Percentiles rank a stretch among this genome's conserved stretches.
Evolutionary conservation across 1,140 invertebrate species (phyloP).

Genomic region (Brachionus rubens): DNA sequence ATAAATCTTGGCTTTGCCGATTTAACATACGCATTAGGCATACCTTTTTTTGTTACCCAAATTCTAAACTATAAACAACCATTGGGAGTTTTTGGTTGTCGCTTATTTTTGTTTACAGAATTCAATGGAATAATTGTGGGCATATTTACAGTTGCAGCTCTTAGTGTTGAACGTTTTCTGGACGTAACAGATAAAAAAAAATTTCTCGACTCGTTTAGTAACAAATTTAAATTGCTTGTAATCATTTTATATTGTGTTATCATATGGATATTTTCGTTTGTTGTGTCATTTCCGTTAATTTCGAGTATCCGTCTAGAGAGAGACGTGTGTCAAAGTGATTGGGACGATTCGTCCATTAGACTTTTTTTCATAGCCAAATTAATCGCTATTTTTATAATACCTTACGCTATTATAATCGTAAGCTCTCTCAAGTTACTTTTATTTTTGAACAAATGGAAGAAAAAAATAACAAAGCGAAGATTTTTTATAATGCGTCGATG

Average conservation of each 20-base stretch:
- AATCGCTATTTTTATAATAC: conserved; percentile 27
- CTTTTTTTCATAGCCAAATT: conserved; percentile 36
- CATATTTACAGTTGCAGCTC: conserved; percentile 35
- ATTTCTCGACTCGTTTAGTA: conserved; percentile 19
- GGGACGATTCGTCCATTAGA: background rate
- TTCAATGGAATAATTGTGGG: conserved; percentile 30
- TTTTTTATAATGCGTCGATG: background rate
- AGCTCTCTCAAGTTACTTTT: conserved; percentile 24
- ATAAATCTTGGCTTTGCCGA: conserved; percentile 33
- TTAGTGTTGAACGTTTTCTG: conserved; percentile 23
- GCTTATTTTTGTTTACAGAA: conserved; percentile 29
- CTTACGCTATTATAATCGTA: conserved; percentile 17
- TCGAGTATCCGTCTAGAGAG: background rate
- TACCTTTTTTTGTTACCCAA: conserved; percentile 39
- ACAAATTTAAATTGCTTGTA: background rate
- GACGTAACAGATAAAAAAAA: conserved; percentile 33
- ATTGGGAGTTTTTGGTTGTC: conserved; percentile 13
- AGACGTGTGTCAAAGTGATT: conserved; percentile 21
- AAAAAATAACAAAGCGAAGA: background rate
- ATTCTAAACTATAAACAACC: background rate
- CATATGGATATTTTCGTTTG: conserved; percentile 18
- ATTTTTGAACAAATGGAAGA: conserved; percentile 44
- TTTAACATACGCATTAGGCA: conserved; percentile 6
- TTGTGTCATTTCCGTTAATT: conserved; percentile 15
- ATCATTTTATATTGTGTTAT: conserved; percentile 21